Evolutionary conservation across 2,797 vertebrate species (phyloP).

Genomic region (Spheniscus humboldti): DNA sequence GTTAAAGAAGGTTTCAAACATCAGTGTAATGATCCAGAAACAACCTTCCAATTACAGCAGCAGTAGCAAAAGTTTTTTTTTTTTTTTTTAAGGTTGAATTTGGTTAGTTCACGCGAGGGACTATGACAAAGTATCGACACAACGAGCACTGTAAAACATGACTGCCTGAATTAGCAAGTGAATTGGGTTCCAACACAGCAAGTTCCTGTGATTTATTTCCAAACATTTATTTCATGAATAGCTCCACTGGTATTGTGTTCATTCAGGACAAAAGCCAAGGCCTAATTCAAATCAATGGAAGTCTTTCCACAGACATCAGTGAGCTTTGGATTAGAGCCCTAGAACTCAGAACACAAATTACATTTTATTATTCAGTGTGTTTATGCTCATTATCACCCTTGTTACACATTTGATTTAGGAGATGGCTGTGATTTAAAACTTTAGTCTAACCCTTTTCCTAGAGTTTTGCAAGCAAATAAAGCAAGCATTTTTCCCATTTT

Average conservation of each 20-base stretch:
- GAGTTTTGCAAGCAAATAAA: constrained; percentile 31
- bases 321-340: constrained; percentile 22
- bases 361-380: constrained; percentile 22
- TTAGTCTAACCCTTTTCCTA: constrained; percentile 13
- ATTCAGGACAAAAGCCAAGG: constrained; percentile 45
- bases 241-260: constrained; percentile 22
- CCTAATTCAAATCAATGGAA: constrained; percentile 29
- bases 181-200: background rate
- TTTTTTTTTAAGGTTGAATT: background rate
- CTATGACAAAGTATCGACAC: background rate
- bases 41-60: background rate
- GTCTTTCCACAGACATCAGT: constrained; percentile 9
- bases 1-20: background rate
- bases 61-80: background rate
- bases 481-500: background rate
- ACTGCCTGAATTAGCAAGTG: constrained; percentile 25
- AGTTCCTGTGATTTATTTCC: constrained; percentile 48
- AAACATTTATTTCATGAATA: constrained; percentile 17
- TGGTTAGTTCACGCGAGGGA: background rate
- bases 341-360: constrained; percentile 1
- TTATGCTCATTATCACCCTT: constrained; percentile 20
- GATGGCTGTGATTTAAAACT: constrained; percentile 45
- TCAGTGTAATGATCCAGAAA: background rate
- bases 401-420: constrained; percentile 31
- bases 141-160: background rate